phyloP scores from a whole-genome alignment of 2,888 invertebrate species.

The Capitulum mitella region DNA sequence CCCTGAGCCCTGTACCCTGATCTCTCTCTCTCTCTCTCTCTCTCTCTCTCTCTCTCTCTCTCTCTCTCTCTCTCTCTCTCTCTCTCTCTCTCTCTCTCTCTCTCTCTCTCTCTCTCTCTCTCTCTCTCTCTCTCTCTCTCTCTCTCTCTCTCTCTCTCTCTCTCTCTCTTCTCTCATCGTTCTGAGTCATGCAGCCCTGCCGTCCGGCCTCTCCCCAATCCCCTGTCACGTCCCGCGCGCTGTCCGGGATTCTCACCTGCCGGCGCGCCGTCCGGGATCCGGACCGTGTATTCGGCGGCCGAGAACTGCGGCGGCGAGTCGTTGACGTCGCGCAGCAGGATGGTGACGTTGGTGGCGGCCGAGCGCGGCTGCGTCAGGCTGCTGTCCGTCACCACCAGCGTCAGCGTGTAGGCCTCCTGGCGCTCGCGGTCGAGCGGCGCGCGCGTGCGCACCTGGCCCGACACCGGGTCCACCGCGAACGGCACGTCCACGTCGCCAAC shows the following conservation, averaged over 20 bases:
- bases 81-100: too few species aligned
- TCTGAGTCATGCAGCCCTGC: too few species aligned
- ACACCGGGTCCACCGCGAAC: constrained; percentile 79
- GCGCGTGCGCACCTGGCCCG: constrained; percentile 80
- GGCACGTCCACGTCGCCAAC: constrained; percentile 58
- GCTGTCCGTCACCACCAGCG: constrained; percentile 79
- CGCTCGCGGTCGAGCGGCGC: constrained; percentile 77
- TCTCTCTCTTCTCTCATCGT: background rate
- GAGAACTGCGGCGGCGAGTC: constrained; percentile 48
- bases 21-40: too few species aligned
- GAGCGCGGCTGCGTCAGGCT: constrained; percentile 76
- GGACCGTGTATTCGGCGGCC: constrained; percentile 64
- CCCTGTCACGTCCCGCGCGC: too few species aligned
- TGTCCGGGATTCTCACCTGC: constrained; percentile 49
- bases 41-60: too few species aligned
- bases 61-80: too few species aligned
- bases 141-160: background rate
- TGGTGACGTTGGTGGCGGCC: constrained; percentile 58
- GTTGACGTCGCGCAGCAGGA: constrained; percentile 44
- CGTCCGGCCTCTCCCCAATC: too few species aligned
- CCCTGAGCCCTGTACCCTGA: too few species aligned
- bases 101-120: too few species aligned
- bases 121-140: too few species aligned
- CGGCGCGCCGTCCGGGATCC: constrained; percentile 71
- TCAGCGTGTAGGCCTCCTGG: constrained; percentile 67